Evolutionary conservation across 2,888 invertebrate species (phyloP).

Genomic region (Lycia hirtaria): DNA sequence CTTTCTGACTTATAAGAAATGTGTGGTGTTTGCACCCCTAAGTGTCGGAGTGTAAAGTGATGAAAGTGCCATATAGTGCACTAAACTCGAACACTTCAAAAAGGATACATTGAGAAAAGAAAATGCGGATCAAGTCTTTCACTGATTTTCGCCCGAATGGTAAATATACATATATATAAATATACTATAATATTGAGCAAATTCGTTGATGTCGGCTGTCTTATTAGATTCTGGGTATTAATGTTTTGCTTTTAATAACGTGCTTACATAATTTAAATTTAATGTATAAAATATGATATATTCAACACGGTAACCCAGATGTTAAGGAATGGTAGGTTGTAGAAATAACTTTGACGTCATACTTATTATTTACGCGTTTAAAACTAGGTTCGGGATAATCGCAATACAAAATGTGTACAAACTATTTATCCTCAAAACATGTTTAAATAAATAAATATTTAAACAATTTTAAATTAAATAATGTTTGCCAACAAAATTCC

Average conservation of each 20-base stretch:
- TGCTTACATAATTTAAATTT: constrained; percentile 12
- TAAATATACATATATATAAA: too few relatives aligned
- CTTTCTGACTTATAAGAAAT: constrained; percentile 80
- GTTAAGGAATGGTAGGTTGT: constrained; percentile 7
- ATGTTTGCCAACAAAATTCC: background rate
- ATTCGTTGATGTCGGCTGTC: background rate
- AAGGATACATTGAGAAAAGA: constrained; percentile 84
- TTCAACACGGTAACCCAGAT: constrained; percentile 18
- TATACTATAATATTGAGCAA: background rate
- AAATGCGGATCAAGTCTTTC: constrained; percentile 82
- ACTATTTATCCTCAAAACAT: background rate
- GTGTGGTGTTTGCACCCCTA: constrained; percentile 69
- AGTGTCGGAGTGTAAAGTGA: constrained; percentile 76
- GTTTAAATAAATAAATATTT: background rate
- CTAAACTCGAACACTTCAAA: constrained; percentile 72
- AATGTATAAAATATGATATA: constrained; percentile 15
- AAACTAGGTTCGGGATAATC: background rate
- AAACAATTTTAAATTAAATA: background rate
- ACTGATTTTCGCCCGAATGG: constrained; percentile 83
- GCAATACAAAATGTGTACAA: background rate
- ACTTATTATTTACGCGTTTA: constrained; percentile 1
- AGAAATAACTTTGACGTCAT: constrained; percentile 9
- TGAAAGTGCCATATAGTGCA: constrained; percentile 76
- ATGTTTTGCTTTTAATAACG: background rate
- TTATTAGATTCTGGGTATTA: background rate